A percentile compares a stretch with the other conserved stretches of the same genome.
Conservation (phyloP, 2,888 invertebrate species). For the Chloromyia formosa region DNA sequence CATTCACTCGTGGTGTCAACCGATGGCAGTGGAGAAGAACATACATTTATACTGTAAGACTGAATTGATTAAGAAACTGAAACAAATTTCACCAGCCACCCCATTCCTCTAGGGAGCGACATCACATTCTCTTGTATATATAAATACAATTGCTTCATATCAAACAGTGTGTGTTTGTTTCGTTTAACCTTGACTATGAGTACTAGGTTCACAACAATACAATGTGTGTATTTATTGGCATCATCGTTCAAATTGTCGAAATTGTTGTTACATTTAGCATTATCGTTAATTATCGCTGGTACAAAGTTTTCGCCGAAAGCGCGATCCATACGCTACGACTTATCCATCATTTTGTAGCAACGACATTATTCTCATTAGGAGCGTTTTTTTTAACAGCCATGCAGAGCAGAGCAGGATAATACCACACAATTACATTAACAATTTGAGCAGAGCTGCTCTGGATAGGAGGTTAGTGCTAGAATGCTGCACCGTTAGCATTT, state of each 20-base stretch:
- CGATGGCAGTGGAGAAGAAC: too few species aligned
- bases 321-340: too few species aligned
- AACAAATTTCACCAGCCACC: background rate
- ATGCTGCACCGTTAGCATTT: too few species aligned
- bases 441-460: too few species aligned
- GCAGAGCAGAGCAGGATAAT: too few species aligned
- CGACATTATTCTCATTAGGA: too few species aligned
- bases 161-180: background rate
- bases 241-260: background rate
- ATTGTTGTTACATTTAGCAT: background rate
- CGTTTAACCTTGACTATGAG: constrained; percentile 4
- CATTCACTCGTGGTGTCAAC: too few species aligned
- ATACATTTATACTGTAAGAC: too few species aligned
- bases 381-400: too few species aligned
- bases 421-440: too few species aligned
- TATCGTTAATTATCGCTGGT: background rate
- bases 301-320: background rate
- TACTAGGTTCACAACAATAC: background rate
- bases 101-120: background rate
- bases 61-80: background rate
- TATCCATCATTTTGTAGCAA: too few species aligned
- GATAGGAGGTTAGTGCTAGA: too few species aligned
- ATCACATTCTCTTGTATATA: background rate
- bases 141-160: background rate
- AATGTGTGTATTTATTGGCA: background rate